Evolutionary conservation across 2,797 vertebrate species (phyloP).

Genomic region (Chelon labrosus): DNA sequence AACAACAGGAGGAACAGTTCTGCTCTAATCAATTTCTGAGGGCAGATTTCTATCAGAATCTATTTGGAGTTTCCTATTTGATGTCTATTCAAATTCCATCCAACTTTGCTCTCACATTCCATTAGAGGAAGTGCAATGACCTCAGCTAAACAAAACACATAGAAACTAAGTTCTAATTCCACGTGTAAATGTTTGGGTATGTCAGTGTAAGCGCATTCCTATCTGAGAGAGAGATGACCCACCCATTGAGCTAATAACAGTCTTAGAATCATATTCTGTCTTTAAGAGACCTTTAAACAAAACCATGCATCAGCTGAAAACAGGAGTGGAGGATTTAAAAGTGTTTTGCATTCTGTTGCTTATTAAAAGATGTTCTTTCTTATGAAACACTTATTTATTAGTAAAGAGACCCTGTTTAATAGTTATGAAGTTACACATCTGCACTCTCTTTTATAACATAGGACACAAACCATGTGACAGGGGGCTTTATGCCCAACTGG

Average conservation of each 20-base stretch:
- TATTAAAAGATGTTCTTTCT: too few species aligned
- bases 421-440: neutral
- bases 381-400: too few species aligned
- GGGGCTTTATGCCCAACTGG: conserved; percentile 18
- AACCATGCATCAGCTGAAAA: conserved; percentile 13
- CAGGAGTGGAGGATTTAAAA: neutral
- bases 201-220: neutral
- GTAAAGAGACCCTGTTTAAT: neutral
- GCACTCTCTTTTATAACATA: conserved; percentile 1
- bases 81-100: neutral
- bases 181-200: conserved; percentile 42
- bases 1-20: too few species aligned
- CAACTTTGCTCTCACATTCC: conserved; percentile 10
- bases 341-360: neutral
- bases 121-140: neutral
- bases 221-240: conserved; percentile 3
- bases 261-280: neutral
- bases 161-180: neutral
- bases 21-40: neutral
- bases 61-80: neutral
- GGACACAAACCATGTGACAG: conserved; percentile 45
- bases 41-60: conserved; percentile 1
- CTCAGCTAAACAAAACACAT: neutral
- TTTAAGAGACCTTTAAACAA: neutral
- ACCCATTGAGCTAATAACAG: conserved; percentile 43